Evolutionary conservation across 2,888 invertebrate genomes (phyloP), one percentile per base, ranked within the genome.

Genomic region (Dasysyrphus albostriatus): DNA sequence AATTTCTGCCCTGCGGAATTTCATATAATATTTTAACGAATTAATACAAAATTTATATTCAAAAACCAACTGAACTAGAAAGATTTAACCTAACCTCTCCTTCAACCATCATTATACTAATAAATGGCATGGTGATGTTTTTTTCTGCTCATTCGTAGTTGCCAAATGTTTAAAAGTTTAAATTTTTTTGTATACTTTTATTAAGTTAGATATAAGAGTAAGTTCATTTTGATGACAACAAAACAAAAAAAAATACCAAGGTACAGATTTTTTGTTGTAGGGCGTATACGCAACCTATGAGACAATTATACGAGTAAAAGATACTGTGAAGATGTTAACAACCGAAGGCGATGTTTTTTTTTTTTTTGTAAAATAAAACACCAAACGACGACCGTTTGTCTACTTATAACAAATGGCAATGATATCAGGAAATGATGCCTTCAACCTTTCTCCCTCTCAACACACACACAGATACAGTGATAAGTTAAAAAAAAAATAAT

Each of bases 371-470:
- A 19, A 74, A 51, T 32, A 56, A 56, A 65, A 65, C 49, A 67
- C 54, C 47, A 39, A 59, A 24, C 61, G 56, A 42, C 69, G 59
- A 75, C 63, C 39, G 65, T 79, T 59, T 83, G 79, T 78, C 56
- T 79, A 63, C 42, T 67, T 39, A 24, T 47, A 65, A 73, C 51
- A 75, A 79, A 70, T 44, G 59, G 37, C 67, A 63, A 69, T 70
- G 76, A 81, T 76, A 72, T 81, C 81, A 77, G 85, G 85, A 85
- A 85, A 81, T 85, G 81, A 82, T 82, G 67, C 81, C 76, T 80
- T 75, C 70, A 84, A 75, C 79, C 83, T 54, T 49, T 49, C 44
- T 32, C 19, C 14, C 42, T 2, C 42, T 8, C 0, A 10, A 16
- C 8, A 7, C 2, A 67, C 58, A 5, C 34, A 54, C 42, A 39